Evolutionary conservation across 35 echinoderm and acorn worm genomes (phyloP).

Genomic region (Eucidaris tribuloides): DNA sequence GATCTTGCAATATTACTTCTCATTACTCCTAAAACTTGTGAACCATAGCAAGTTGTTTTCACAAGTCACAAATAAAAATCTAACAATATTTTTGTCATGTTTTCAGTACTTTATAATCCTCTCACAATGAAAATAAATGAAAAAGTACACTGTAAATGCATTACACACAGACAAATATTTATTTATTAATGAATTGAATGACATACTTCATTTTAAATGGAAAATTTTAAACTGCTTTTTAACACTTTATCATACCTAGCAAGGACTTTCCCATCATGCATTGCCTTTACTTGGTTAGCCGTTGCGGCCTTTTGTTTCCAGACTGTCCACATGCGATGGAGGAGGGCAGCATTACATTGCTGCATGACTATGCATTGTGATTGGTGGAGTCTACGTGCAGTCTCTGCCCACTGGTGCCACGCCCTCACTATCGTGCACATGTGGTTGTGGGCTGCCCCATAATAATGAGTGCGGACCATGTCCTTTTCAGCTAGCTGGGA

Average conservation of each 20-base stretch:
- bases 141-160: too few relatives aligned
- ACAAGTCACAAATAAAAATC: neutral
- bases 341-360: neutral
- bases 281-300: neutral
- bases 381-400: neutral
- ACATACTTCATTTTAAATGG: neutral
- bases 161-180: too few relatives aligned
- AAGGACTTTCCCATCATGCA: constrained; percentile 12
- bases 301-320: neutral
- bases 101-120: too few relatives aligned
- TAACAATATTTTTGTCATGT: too few relatives aligned
- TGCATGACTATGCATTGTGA: neutral
- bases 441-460: constrained; percentile 2
- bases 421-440: neutral
- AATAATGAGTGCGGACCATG: neutral
- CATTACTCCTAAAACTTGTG: too few relatives aligned
- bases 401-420: constrained; percentile 11
- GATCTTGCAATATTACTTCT: too few relatives aligned
- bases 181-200: neutral
- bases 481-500: neutral
- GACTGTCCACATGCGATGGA: neutral
- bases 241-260: neutral
- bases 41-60: too few relatives aligned
- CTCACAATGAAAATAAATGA: too few relatives aligned
- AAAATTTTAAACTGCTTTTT: neutral